Conservation (phyloP, 2,888 invertebrate species). For the Apamea anceps region DNA sequence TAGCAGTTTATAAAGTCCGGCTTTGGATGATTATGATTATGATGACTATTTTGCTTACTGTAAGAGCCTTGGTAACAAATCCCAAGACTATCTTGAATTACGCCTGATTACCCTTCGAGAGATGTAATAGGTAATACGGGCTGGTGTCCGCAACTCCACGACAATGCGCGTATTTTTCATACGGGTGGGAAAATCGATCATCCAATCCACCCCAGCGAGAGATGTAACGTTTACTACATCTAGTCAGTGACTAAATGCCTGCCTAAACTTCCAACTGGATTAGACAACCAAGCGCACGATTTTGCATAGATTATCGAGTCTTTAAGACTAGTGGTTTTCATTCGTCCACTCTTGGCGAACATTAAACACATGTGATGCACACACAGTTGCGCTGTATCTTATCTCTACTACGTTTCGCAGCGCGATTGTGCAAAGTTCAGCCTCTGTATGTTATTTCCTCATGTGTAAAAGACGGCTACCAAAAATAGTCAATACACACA, state of each 20-base stretch:
- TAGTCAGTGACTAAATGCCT: neutral
- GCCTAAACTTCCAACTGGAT: neutral
- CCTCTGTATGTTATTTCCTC: conserved; percentile 28
- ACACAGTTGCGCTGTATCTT: neutral
- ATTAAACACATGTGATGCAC: neutral
- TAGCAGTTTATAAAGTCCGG: neutral
- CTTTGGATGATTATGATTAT: neutral
- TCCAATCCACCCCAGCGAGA: too few relatives aligned
- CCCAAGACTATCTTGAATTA: neutral
- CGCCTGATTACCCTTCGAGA: too few relatives aligned
- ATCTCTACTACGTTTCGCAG: too few relatives aligned
- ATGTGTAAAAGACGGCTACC: neutral
- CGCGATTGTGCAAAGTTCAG: neutral
- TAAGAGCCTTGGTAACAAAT: neutral
- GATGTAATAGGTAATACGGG: too few relatives aligned
- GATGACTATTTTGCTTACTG: neutral
- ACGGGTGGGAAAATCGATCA: too few relatives aligned
- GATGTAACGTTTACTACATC: too few relatives aligned
- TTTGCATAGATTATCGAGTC: neutral
- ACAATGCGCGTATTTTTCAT: too few relatives aligned
- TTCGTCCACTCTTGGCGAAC: neutral
- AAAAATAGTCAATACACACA: conserved; percentile 51
- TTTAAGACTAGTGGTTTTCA: neutral
- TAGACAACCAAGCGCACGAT: too few relatives aligned
- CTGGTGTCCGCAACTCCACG: too few relatives aligned